Evolutionary conservation across 23 tunicate species (phyloP).

Genomic region (Styela plicata): DNA sequence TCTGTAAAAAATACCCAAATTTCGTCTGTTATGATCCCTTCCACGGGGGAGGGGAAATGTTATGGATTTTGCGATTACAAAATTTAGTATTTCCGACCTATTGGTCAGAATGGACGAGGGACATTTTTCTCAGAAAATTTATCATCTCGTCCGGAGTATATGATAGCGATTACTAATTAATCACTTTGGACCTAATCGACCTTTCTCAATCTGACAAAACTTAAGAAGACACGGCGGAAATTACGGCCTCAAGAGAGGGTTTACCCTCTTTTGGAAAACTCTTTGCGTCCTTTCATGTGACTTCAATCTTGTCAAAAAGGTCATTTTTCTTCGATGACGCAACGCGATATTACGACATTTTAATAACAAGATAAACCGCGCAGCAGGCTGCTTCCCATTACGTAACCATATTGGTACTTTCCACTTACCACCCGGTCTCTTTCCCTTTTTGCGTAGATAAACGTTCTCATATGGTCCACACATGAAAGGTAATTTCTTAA

Average conservation of each 20-base stretch:
- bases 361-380: background rate
- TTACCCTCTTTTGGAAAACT: background rate
- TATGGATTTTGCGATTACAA: no score
- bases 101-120: no score
- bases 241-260: background rate
- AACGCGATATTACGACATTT: background rate
- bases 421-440: background rate
- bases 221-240: background rate
- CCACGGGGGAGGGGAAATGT: no score
- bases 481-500: no score
- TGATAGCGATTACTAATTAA: no score
- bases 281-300: background rate
- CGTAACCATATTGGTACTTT: background rate
- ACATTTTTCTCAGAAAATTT: no score
- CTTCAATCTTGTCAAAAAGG: background rate
- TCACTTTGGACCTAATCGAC: background rate
- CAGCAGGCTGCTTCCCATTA: background rate
- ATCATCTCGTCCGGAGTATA: no score
- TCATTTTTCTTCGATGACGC: background rate
- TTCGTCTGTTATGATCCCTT: no score
- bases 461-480: no score
- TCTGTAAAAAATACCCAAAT: no score
- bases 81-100: no score
- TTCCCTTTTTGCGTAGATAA: no score
- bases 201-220: background rate